Evolutionary conservation across 1,140 invertebrate genomes (phyloP).

Genomic region (Colletes latitarsis): DNA sequence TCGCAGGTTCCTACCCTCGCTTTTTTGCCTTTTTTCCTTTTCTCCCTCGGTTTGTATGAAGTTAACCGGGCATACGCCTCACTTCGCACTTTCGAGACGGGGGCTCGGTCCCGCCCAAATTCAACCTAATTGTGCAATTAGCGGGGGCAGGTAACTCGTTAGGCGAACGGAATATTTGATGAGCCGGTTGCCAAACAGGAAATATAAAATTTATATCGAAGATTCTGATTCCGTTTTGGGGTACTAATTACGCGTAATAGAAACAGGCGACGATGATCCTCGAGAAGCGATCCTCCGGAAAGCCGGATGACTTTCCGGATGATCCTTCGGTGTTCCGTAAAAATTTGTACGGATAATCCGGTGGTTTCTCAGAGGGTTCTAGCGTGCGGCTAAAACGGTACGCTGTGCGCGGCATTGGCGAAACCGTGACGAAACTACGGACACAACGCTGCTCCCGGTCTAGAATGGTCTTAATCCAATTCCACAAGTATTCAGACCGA

Average conservation of each 20-base stretch:
- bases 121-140: conserved; percentile 63
- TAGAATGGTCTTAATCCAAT: conserved; percentile 71
- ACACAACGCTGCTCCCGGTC: conserved; percentile 19
- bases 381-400: conserved; percentile 5
- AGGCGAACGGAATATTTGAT: conserved; percentile 34
- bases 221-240: no score
- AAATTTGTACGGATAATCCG: conserved; percentile 40
- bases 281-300: background rate
- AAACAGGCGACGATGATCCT: no score
- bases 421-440: conserved; percentile 51
- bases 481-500: conserved; percentile 69
- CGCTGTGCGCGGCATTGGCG: conserved; percentile 19
- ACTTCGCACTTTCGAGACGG: conserved; percentile 5
- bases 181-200: background rate
- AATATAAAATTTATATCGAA: background rate
- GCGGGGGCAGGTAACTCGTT: conserved; percentile 50
- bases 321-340: conserved; percentile 11
- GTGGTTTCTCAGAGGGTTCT: conserved; percentile 9
- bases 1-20: conserved; percentile 18
- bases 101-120: conserved; percentile 59
- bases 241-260: background rate
- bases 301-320: conserved; percentile 39
- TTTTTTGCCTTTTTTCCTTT: conserved; percentile 18
- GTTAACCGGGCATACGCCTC: conserved; percentile 38
- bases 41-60: conserved; percentile 37